These are phyloP conservation scores for Lithophane ornitopus DNA, from an alignment of 2,888 invertebrate genomes.

Conservation along the genomic window DNA sequence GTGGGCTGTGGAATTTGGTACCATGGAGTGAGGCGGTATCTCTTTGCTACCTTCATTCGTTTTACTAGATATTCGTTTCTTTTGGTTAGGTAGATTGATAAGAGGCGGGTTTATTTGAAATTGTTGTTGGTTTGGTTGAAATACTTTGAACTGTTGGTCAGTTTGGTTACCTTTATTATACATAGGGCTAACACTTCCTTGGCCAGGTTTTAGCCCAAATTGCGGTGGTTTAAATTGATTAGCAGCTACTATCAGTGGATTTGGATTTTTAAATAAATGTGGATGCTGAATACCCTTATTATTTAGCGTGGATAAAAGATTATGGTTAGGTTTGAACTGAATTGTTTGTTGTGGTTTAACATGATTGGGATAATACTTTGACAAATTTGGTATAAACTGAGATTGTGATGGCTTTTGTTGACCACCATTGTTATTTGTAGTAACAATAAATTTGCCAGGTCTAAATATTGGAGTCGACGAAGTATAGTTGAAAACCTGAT, in stretches of 20 bases:
- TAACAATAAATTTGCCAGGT: background rate
- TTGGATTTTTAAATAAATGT: constrained; percentile 1
- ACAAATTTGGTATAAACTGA: background rate
- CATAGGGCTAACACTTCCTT: background rate
- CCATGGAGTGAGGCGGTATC: background rate
- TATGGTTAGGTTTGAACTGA: background rate
- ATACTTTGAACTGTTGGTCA: background rate
- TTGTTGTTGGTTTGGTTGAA: background rate
- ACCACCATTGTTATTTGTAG: background rate
- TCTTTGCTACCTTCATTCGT: background rate
- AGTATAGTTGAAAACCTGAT: background rate
- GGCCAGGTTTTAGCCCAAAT: constrained; percentile 11
- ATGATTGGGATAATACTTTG: background rate
- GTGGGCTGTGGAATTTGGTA: background rate
- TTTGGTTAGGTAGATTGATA: background rate
- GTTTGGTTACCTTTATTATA: constrained; percentile 14
- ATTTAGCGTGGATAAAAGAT: background rate
- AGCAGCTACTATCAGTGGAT: background rate
- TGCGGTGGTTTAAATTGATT: background rate
- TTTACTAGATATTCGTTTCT: background rate
- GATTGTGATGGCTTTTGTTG: background rate
- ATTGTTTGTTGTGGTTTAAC: background rate
- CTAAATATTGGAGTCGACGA: background rate
- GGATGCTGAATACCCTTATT: constrained; percentile 10
- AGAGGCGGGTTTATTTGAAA: background rate